Evolutionary conservation across 2,797 vertebrate genomes (phyloP).

Genomic region (Phalloptychus januarius): DNA sequence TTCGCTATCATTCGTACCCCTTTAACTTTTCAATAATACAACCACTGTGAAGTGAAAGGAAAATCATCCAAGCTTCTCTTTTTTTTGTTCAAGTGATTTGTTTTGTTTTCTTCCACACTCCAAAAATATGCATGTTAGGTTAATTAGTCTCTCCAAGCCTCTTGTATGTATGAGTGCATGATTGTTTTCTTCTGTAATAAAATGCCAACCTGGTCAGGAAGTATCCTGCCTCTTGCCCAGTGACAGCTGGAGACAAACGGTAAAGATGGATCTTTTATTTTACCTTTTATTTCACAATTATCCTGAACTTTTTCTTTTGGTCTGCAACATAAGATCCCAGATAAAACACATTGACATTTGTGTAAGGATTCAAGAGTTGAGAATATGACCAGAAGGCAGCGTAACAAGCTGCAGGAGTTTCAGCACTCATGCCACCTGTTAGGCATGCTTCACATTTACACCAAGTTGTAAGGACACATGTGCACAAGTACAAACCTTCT

Average conservation of each 20-base stretch:
- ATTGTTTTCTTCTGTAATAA: not conserved
- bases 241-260: not conserved
- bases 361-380: not conserved
- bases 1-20: not conserved
- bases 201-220: not conserved
- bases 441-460: not conserved
- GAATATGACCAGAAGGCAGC: not conserved
- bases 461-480: not conserved
- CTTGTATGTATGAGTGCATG: not conserved
- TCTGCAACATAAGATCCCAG: not conserved
- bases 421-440: constrained; percentile 6
- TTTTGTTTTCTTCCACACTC: not conserved
- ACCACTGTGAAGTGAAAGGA: not conserved
- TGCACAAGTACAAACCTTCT: not conserved
- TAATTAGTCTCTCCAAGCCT: not conserved
- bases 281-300: not conserved
- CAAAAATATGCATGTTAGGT: not conserved
- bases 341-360: not conserved
- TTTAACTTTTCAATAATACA: not conserved
- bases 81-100: not conserved
- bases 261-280: not conserved
- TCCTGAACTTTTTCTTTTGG: not conserved
- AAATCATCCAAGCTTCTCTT: not conserved
- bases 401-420: constrained; percentile 14
- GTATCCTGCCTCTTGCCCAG: not conserved